These are phyloP conservation scores for Chiridota heheva DNA, from an alignment of 35 echinoderm and acorn worm genomes.

Conservation along the genomic window DNA sequence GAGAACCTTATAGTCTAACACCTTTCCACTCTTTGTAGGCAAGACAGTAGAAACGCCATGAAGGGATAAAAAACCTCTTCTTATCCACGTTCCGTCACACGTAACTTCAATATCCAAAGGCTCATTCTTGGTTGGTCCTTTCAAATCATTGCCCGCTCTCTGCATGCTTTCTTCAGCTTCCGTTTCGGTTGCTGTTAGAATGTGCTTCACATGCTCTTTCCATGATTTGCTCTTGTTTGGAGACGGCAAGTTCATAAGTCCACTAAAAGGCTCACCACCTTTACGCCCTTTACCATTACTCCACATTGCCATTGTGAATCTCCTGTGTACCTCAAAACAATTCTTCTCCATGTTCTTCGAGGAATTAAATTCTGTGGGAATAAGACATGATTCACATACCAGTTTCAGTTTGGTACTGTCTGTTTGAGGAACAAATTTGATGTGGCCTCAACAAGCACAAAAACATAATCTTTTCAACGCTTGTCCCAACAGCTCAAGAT, in stretches of 20 bases:
- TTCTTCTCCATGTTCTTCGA: not conserved
- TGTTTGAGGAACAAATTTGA: too few relatives aligned
- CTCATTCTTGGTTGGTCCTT: not conserved
- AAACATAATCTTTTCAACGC: too few relatives aligned
- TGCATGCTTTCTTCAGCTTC: conserved; percentile 17
- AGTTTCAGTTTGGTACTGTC: too few relatives aligned
- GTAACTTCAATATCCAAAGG: conserved; percentile 3
- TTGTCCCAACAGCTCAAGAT: too few relatives aligned
- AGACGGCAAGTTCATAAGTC: not conserved
- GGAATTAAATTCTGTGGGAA: not conserved
- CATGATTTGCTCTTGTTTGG: conserved; percentile 4
- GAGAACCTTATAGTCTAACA: conserved; percentile 3
- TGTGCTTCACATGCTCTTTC: not conserved
- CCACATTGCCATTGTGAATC: conserved; percentile 1
- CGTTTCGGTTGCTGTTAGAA: conserved; percentile 6
- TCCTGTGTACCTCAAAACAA: not conserved
- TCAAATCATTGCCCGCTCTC: not conserved
- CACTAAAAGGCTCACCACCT: not conserved
- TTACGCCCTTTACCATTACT: conserved; percentile 7
- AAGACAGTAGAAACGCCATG: conserved; percentile 20
- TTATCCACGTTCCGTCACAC: conserved; percentile 33
- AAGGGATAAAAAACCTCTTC: conserved; percentile 7
- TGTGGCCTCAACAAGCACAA: too few relatives aligned
- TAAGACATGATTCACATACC: conserved; percentile 13
- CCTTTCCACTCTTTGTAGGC: conserved; percentile 7